phyloP scores from a whole-genome alignment of 2,113 vertebrate species.

The Vanacampus margaritifer region DNA sequence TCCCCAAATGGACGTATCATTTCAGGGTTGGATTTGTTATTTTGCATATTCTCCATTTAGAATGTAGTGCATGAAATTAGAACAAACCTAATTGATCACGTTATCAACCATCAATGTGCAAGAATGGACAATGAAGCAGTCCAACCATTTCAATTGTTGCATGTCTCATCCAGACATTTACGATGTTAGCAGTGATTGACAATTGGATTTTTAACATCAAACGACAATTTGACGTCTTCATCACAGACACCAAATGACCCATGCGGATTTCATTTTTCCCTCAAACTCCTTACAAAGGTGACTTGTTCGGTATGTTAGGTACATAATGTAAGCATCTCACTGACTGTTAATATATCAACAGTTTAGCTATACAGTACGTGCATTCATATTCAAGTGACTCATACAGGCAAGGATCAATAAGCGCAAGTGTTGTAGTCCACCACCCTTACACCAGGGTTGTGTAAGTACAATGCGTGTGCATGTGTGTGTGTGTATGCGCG shows the following conservation, averaged over 20 bases:
- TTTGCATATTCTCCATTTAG: neutral
- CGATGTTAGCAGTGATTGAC: neutral
- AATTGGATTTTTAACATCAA: no score
- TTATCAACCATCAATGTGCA: no score
- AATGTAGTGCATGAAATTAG: neutral
- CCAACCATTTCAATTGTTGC: no score
- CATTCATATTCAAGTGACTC: constrained; percentile 1
- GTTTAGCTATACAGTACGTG: constrained; percentile 8
- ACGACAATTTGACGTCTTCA: no score
- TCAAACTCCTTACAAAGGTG: neutral
- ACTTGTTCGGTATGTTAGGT: neutral
- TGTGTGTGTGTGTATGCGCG: constrained; percentile 13
- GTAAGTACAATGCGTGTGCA: neutral
- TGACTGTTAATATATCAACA: neutral
- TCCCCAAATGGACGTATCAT: neutral
- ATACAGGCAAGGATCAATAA: neutral
- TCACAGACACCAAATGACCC: no score
- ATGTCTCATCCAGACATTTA: neutral
- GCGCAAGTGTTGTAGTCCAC: neutral
- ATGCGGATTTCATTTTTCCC: no score
- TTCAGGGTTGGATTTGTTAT: neutral
- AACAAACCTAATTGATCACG: no score
- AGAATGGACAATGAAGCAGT: no score
- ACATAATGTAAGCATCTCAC: neutral
- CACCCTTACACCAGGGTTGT: neutral